Evolutionary conservation across 2,797 vertebrate species (phyloP).

Genomic region (Zalophus californianus): DNA sequence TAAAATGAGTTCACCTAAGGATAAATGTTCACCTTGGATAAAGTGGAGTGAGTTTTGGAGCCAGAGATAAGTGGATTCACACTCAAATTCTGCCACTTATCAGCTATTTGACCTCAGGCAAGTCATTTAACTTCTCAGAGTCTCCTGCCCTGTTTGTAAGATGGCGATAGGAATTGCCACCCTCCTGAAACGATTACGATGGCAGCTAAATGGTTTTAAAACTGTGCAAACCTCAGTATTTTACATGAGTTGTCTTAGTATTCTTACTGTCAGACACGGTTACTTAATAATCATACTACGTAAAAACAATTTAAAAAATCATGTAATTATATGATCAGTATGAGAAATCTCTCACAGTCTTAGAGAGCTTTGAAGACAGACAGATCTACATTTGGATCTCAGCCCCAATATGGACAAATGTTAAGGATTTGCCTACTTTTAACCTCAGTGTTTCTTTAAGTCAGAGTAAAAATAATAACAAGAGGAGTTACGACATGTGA

Average conservation of each 20-base stretch:
- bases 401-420: background rate
- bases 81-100: background rate
- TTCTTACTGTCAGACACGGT: background rate
- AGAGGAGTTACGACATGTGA: background rate
- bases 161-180: background rate
- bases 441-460: background rate
- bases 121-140: background rate
- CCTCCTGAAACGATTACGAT: background rate
- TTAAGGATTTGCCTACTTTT: background rate
- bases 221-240: background rate
- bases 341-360: background rate
- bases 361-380: background rate
- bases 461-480: background rate
- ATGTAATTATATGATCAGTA: background rate
- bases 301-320: background rate
- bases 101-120: background rate
- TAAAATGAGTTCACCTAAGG: conserved; percentile 63
- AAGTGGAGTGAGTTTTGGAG: background rate
- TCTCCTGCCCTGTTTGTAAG: background rate
- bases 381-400: background rate
- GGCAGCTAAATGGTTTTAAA: background rate
- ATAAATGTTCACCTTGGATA: background rate
- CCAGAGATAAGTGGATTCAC: background rate
- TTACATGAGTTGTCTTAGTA: background rate
- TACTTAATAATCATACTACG: background rate